phyloP scores from a whole-genome alignment of 2,113 vertebrate species.

The Tursiops truncatus region DNA sequence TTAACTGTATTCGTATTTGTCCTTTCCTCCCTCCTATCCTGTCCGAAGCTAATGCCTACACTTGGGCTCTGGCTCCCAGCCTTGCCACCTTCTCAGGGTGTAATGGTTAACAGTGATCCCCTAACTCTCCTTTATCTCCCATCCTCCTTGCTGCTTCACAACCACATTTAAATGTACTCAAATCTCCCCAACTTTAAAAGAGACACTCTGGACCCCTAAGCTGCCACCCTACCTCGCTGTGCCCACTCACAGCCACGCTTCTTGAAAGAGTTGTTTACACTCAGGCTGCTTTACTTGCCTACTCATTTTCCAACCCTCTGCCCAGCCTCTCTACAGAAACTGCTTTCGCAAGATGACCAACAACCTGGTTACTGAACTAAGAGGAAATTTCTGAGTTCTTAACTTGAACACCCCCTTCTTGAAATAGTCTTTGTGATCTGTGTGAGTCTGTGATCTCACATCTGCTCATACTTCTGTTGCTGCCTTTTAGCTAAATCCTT shows the following conservation, averaged over 20 bases:
- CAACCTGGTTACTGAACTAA: neutral
- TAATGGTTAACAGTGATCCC: neutral
- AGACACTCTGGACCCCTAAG: neutral
- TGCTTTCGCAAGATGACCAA: neutral
- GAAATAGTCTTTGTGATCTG: neutral
- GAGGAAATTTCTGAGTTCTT: neutral
- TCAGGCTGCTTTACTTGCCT: neutral
- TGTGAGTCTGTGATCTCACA: neutral
- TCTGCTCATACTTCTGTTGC: neutral
- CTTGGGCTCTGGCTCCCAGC: neutral
- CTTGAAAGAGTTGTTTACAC: neutral
- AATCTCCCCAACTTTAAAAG: neutral
- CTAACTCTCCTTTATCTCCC: neutral
- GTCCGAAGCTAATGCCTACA: neutral
- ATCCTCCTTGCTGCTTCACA: neutral
- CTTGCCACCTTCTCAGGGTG: neutral
- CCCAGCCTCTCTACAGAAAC: neutral
- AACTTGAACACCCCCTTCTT: neutral
- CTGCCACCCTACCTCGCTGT: neutral
- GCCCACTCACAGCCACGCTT: neutral
- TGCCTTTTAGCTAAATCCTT: slow-evolving; percentile 8
- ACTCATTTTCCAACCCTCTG: neutral
- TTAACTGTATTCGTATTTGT: neutral
- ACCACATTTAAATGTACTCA: neutral
- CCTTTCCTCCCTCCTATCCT: neutral